Conservation (phyloP, 2,113 vertebrate genomes). For the Triplophysa rosa region DNA sequence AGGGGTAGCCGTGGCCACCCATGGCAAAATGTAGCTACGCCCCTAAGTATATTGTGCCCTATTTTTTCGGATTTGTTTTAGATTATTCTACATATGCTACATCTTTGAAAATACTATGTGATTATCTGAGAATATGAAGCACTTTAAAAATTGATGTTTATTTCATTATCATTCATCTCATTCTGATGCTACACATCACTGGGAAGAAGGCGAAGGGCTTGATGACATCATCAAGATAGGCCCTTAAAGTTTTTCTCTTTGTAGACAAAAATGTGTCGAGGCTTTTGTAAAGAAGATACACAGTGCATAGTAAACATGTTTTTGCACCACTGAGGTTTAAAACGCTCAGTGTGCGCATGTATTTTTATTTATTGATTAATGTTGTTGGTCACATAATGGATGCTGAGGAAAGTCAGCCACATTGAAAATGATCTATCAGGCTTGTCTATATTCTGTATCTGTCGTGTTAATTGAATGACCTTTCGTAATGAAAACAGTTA, state of each 20-base stretch:
- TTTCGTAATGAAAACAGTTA: constrained; percentile 39
- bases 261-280: neutral
- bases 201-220: neutral
- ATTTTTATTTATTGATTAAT: constrained; percentile 19
- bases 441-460: constrained; percentile 43
- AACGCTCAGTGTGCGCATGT: neutral
- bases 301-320: neutral
- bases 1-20: too few species aligned
- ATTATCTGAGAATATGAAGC: neutral
- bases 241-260: neutral
- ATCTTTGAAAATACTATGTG: too few species aligned
- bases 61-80: too few species aligned
- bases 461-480: constrained; percentile 65
- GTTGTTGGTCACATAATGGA: constrained; percentile 15
- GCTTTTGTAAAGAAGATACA: neutral
- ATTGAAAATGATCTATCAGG: constrained; percentile 20
- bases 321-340: neutral
- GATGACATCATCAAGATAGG: neutral
- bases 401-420: neutral
- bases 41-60: too few species aligned
- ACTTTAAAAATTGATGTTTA: neutral
- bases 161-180: neutral
- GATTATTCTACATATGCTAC: too few species aligned
- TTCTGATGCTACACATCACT: constrained; percentile 4
- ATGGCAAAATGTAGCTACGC: too few species aligned